These are phyloP conservation scores for Aplodontia rufa DNA, from an alignment of 2,113 vertebrate species.

Conservation along the genomic window DNA sequence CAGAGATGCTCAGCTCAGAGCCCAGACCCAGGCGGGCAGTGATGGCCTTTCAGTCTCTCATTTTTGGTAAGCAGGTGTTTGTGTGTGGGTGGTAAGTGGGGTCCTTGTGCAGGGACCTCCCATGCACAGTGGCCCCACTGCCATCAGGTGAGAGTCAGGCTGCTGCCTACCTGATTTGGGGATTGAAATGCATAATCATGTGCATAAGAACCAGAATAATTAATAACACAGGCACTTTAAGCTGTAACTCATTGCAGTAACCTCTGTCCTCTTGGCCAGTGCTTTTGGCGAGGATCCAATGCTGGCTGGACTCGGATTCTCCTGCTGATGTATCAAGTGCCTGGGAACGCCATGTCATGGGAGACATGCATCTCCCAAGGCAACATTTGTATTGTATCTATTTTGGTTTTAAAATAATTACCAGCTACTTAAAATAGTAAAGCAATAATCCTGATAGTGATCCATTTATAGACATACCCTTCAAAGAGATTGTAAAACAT, in stretches of 20 bases:
- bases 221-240: background rate
- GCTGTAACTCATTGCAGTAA: background rate
- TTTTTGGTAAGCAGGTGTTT: background rate
- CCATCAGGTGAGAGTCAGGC: background rate
- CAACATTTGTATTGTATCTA: background rate
- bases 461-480: background rate
- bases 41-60: background rate
- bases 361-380: background rate
- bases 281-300: background rate
- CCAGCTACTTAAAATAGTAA: background rate
- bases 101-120: background rate
- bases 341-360: background rate
- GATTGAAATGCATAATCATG: background rate
- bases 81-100: background rate
- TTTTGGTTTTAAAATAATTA: slow-evolving; percentile 34
- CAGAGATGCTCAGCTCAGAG: background rate
- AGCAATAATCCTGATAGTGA: background rate
- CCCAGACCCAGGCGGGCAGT: background rate
- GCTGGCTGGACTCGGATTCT: background rate
- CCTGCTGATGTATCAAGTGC: background rate
- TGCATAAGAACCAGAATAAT: background rate
- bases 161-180: background rate
- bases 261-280: background rate
- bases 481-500: slow-evolving; percentile 63
- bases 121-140: background rate